These are phyloP conservation scores for Chelonia mydas DNA, from an alignment of 2,797 vertebrate genomes.

Conservation along the genomic window DNA sequence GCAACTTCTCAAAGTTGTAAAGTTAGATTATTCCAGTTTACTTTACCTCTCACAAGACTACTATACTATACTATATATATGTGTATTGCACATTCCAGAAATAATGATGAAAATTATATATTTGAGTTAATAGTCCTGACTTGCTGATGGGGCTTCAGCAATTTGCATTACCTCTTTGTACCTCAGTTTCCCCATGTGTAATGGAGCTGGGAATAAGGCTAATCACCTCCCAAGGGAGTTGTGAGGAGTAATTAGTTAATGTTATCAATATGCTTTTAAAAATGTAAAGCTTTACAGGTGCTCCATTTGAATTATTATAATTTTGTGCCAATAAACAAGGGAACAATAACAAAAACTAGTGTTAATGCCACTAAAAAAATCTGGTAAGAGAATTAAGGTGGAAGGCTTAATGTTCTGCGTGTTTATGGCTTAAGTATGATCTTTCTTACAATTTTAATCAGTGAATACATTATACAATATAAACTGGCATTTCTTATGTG, in stretches of 20 bases:
- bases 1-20: not conserved
- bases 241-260: not conserved
- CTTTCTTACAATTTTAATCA: not conserved
- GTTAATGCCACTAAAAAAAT: not conserved
- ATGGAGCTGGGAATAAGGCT: not conserved
- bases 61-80: not conserved
- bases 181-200: not conserved
- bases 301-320: not conserved
- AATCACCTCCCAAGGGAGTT: not conserved
- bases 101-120: not conserved
- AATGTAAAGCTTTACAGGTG: not conserved
- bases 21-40: not conserved
- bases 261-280: not conserved
- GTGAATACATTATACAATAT: not conserved
- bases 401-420: not conserved
- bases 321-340: not conserved
- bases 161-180: not conserved
- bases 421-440: not conserved
- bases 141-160: not conserved
- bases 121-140: not conserved
- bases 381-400: not conserved
- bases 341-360: not conserved
- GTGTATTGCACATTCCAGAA: not conserved
- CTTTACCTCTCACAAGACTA: not conserved
- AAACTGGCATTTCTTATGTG: not conserved